These are phyloP conservation scores for Nycticorax nycticorax DNA, from an alignment of 2,113 vertebrate genomes.

Conservation along the genomic window DNA sequence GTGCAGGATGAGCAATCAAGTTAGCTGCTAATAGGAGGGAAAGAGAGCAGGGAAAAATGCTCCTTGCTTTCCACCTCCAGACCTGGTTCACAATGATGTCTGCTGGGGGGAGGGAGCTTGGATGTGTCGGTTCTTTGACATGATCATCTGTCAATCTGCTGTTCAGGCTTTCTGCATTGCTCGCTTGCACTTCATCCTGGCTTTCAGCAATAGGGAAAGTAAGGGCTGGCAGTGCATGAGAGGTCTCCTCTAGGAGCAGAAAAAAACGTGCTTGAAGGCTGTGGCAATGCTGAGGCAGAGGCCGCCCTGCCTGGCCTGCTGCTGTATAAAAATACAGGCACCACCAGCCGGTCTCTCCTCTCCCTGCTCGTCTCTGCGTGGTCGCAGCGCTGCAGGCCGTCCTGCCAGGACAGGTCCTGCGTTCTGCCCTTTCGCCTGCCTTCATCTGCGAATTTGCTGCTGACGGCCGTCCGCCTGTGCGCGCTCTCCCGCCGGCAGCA, in stretches of 20 bases:
- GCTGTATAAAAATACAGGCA: rapidly evolving
- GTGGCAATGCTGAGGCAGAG: neutral
- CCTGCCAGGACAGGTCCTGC: neutral
- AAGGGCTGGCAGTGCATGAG: neutral
- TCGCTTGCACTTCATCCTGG: neutral
- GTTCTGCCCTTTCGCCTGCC: neutral
- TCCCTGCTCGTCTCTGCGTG: neutral
- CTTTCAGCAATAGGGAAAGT: neutral
- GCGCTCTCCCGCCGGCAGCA: neutral
- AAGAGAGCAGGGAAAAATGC: rapidly evolving
- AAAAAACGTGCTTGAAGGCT: neutral
- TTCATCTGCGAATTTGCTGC: neutral
- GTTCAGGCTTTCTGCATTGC: neutral
- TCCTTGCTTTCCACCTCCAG: neutral
- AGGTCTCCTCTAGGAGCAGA: rapidly evolving
- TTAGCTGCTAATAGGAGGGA: neutral
- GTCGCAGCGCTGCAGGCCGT: neutral
- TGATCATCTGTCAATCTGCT: neutral
- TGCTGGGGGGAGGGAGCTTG: neutral
- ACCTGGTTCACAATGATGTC: rapidly evolving
- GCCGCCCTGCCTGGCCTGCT: neutral
- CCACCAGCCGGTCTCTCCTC: neutral
- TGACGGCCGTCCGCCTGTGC: neutral
- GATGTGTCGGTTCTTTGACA: neutral
- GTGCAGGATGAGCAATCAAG: neutral